Base-by-base conservation (phyloP, 2,888 invertebrate genomes). In the Portevinia maculata region DNA sequence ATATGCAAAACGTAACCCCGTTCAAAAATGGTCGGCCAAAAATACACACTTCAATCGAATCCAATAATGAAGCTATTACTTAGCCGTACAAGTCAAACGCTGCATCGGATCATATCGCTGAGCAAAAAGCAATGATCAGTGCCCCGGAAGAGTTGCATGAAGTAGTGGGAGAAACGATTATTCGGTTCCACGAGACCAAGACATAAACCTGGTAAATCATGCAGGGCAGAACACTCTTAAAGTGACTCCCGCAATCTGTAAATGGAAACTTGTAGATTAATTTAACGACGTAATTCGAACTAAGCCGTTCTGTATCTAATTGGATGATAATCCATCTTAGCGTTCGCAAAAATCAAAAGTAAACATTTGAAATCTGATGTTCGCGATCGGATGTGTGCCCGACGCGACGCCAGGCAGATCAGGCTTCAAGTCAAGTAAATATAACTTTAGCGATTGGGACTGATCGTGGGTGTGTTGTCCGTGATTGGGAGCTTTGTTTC, bases 401-500 rank as follows among this genome's bases (percentile, higher is more conserved):
- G 37, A 32, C 2, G 11, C 7, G 5, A 3, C 24, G 5, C 44
- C 11, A 19, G 9, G 19, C 48, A 11, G 8, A 8, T 9, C 7
- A 17, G 41, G 48, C 53, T 59, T 24, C 32, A 24, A 50, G 41
- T 65, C 19, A 11, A 9, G 11, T 8, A 3, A 9, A 8, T 21
- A 13, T 53, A 11, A 3, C 24, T 24, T 2, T 5, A 24, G 24
- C 5, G 24, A 37, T 41, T 34, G 64, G 15, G 15, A 60, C 46
- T 46, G 55, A 60, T 62, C 48, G 76, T 70, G 78, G 57, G 64
- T 57, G 70, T 64, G 70, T 30, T 57, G 48, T 64, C 46, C 78
- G 70, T 78, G 70, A 78, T 78, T 57, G 50, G 55, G 19, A 78
- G 70, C 50, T 70, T 44, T 64, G 57, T 57, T 65, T 55, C 34